A percentile compares a stretch with the other conserved stretches of the same genome.
These are phyloP conservation scores for Orchesella cincta DNA, from an alignment of 1,140 invertebrate genomes.

Conservation along the genomic window DNA sequence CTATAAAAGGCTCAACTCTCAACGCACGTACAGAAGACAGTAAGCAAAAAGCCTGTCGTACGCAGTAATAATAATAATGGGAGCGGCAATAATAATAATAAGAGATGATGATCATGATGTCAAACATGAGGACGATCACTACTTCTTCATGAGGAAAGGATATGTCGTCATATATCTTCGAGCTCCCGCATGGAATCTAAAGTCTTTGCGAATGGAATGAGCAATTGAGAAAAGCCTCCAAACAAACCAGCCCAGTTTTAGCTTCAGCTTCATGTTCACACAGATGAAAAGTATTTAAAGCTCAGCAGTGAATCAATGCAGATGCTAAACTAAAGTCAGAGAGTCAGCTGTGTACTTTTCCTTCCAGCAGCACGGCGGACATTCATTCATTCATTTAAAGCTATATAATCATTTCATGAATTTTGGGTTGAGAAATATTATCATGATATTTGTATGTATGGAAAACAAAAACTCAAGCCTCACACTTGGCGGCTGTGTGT, in stretches of 20 bases:
- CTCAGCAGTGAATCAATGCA: neutral
- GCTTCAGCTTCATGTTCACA: too few species aligned
- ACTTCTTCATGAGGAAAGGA: too few species aligned
- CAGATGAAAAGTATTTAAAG: neutral
- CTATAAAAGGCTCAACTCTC: neutral
- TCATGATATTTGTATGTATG: too few species aligned
- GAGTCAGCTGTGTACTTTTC: conserved; percentile 15
- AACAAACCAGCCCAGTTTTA: too few species aligned
- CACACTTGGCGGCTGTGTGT: too few species aligned
- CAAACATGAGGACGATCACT: neutral
- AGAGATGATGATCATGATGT: neutral
- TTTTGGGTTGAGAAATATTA: too few species aligned
- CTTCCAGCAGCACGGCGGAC: conserved; percentile 22
- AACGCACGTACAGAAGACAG: neutral
- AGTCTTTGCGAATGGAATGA: too few species aligned
- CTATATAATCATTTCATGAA: conserved; percentile 13
- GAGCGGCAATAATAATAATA: conserved; percentile 16
- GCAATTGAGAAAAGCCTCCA: too few species aligned
- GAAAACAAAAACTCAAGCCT: too few species aligned
- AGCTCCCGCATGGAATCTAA: too few species aligned
- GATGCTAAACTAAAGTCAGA: neutral
- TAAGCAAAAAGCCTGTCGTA: neutral
- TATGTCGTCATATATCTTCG: too few species aligned
- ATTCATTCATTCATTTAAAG: conserved; percentile 20
- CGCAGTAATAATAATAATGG: conserved; percentile 25